These are phyloP conservation scores for Gobius niger DNA, from an alignment of 2,113 vertebrate species.

Conservation along the genomic window DNA sequence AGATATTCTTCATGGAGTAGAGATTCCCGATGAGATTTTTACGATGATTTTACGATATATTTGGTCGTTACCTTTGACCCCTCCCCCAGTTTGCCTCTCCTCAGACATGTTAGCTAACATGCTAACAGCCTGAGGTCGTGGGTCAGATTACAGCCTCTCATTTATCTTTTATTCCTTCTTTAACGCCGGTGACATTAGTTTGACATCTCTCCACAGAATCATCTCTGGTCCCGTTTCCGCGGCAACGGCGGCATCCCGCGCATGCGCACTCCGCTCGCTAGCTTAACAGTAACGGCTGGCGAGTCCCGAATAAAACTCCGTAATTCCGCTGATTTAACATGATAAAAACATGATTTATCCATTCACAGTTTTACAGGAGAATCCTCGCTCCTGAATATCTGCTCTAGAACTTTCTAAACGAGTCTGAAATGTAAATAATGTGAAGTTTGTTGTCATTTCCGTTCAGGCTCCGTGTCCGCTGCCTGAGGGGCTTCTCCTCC, in stretches of 20 bases:
- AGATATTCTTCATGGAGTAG: too few relatives aligned
- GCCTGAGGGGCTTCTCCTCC: conserved; percentile 44
- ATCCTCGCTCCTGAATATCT: neutral
- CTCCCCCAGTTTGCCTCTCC: too few relatives aligned
- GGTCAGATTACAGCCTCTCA: too few relatives aligned
- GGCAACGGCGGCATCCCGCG: neutral
- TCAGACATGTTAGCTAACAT: too few relatives aligned
- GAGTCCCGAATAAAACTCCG: neutral
- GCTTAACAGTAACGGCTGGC: neutral
- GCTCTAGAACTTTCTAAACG: rapidly evolving
- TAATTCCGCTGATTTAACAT: neutral
- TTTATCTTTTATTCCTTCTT: too few relatives aligned
- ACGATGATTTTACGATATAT: too few relatives aligned
- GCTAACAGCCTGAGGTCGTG: too few relatives aligned
- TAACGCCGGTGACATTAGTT: neutral
- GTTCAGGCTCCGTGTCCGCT: conserved; percentile 38
- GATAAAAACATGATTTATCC: neutral
- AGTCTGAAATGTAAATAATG: neutral
- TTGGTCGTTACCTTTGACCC: too few relatives aligned
- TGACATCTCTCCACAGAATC: neutral
- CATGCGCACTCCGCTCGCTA: neutral
- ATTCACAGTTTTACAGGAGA: neutral
- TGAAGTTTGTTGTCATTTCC: conserved; percentile 7
- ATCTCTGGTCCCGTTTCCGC: neutral
- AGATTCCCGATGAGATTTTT: too few relatives aligned